Percentiles rank a stretch among this genome's conserved stretches.
These are phyloP conservation scores for Caenorhabditis virilis DNA, from an alignment of 2,888 invertebrate genomes.

Conservation along the genomic window DNA sequence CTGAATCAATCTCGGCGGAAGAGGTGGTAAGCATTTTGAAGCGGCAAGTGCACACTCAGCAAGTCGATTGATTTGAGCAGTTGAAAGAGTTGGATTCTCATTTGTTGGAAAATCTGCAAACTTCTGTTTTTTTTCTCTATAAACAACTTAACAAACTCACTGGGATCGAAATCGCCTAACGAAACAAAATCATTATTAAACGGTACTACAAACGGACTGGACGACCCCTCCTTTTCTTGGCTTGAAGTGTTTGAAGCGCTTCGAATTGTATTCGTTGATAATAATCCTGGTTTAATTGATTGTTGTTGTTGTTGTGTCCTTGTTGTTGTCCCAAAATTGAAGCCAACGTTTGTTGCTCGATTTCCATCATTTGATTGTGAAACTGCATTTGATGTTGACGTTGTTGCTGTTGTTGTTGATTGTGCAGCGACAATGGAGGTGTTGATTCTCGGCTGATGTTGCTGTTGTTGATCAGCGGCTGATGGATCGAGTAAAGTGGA, in stretches of 20 bases:
- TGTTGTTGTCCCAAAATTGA: constrained; percentile 38
- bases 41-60: constrained; percentile 33
- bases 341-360: constrained; percentile 49
- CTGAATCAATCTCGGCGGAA: constrained; percentile 82
- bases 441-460: too few relatives aligned
- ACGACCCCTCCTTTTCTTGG: constrained; percentile 41
- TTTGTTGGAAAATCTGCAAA: constrained; percentile 35
- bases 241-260: constrained; percentile 2
- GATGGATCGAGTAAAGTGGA: constrained; percentile 30
- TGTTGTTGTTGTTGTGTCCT: constrained; percentile 16
- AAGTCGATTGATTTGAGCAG: constrained; percentile 78
- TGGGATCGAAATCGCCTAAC: constrained; percentile 52
- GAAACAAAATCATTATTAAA: constrained; percentile 48
- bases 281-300: too few relatives aligned
- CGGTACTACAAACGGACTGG: constrained; percentile 44
- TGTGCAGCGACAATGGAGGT: too few relatives aligned
- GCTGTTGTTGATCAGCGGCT: constrained; percentile 33
- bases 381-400: neutral
- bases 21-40: constrained; percentile 25
- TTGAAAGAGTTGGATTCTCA: constrained; percentile 74
- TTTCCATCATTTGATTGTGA: constrained; percentile 5
- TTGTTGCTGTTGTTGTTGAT: neutral
- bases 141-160: constrained; percentile 40
- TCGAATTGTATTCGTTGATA: neutral
- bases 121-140: too few relatives aligned